Evolutionary conservation across 2,888 invertebrate species (phyloP).

Genomic region (Heliconius ismenius): DNA sequence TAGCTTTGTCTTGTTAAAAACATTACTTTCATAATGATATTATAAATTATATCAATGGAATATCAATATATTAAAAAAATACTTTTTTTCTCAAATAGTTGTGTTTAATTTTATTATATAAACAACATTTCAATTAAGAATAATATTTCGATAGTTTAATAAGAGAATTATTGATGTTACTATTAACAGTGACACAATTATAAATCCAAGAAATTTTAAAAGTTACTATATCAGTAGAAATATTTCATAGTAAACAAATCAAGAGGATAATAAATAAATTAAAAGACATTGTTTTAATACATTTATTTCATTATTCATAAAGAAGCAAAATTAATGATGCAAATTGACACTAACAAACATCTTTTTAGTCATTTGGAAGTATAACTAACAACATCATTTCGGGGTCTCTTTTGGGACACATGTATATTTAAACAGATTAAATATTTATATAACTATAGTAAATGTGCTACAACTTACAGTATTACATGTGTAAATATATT

Average conservation of each 20-base stretch:
- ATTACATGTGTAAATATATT: not conserved
- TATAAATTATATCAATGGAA: not conserved
- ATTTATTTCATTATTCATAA: slow-evolving; percentile 26
- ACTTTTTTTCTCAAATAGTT: not conserved
- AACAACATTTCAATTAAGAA: no score
- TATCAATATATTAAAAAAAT: not conserved
- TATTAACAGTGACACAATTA: not conserved
- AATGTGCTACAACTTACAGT: slow-evolving; percentile 6
- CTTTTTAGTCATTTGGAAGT: not conserved
- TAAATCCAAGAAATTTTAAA: not conserved
- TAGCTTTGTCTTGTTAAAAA: not conserved
- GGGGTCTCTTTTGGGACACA: not conserved
- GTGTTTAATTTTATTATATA: not conserved
- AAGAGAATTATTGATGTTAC: not conserved
- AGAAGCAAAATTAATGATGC: slow-evolving; percentile 20
- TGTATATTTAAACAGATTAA: not conserved
- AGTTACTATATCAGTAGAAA: not conserved
- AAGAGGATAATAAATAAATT: not conserved
- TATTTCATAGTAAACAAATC: not conserved
- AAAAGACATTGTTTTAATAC: not conserved
- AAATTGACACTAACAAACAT: slow-evolving; percentile 19
- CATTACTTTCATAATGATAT: not conserved
- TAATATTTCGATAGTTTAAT: no score
- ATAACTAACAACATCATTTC: not conserved
- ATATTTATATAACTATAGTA: slow-evolving; percentile 7